Base-by-base conservation (phyloP, 2,797 vertebrate genomes). In the Clangula hyemalis region DNA sequence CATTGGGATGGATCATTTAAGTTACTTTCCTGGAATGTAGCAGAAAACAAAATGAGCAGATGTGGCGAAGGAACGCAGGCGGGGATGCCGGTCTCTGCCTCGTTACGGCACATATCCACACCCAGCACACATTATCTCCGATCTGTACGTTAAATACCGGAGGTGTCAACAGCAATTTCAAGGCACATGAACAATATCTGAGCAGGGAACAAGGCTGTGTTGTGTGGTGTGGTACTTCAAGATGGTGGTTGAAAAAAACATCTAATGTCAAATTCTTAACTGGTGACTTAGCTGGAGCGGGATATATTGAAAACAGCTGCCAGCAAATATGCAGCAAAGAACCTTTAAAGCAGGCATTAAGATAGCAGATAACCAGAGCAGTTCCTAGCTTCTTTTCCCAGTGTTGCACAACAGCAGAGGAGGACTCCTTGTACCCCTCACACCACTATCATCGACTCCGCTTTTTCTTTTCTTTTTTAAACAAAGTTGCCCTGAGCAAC, bases 221-320 rank as follows among this genome's bases (percentile, higher is more conserved):
- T 96, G 85, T 95, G 86, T 75, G 80, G 69, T 89, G 56, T 66
- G 88, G 68, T 85, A 87, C 92, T 87, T 92, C 93, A 96, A 96
- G 94, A 96, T 89, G 88, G 94, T 95, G 96, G 94, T 21, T 94
- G 76, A 87, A 95, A 93, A 95, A 94, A 95, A 88, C 85, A 96
- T 89, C 89, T 78, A 83, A 93, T 95, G 92, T 97, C 92, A 86
- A 90, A 97, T 95, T 97, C 96, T 95, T 97, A 97, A 96, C 95
- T 97, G 97, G 97, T 96, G 92, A 93, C 92, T 95, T 97, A 94
- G 93, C 93, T 94, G 4, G 1, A 94, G 80, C 92, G 85, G 92
- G 75, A 89, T 94, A 95, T 95, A 97, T 93, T 97, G 95, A 97
- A 97, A 97, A 96, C 87, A 96, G 90, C 93, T 96, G 94, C 95